Base-by-base conservation (phyloP, 2,888 invertebrate genomes). In the Balanococcus diminutus region DNA sequence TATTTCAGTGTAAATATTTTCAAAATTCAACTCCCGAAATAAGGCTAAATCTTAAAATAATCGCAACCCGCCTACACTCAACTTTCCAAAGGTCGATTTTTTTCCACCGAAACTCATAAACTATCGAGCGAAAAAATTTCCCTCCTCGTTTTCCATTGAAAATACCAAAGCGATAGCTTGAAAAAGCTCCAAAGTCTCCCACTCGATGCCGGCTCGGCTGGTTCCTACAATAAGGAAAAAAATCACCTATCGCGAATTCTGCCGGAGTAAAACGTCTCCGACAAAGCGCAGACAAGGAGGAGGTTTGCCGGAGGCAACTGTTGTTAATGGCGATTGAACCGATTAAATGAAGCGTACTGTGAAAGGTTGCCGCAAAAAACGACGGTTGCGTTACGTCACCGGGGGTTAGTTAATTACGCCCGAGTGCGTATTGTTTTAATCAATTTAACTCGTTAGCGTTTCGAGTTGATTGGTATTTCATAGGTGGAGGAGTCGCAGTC, bases 261-360 rank as follows among this genome's bases (percentile, higher is more conserved):
- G 3, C 11, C 25, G 25, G 3, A 25, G 61, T 14, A 14, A 67
- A 67, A 67, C 28, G 61, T 67, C 61, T 25, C 25, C 61, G 16
- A 36, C 42, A 42, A 42, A 42, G 9, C 51, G 22, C 19, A 67
- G 11, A 56, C 19, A 19, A 56, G 19, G 19, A 19, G 11, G n/a
- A 22, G 19, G 3, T 19, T 67, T 51, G 19, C 51, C n/a, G 19
- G 19, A 51, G 61, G 61, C 61, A 67, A 67, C 61, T 28, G 61
- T 67, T 67, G 61, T 67, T 25, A 67, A 67, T 67, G 61, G 61
- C 61, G 61, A 67, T 67, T 67, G 61, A 67, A 67, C 61, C 61
- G 61, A 67, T 67, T 67, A 67, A 67, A 67, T 67, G 61, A 67
- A 67, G 61, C 61, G 61, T 67, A 67, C 22, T 28, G 51, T 11